Percentiles rank a stretch among this genome's conserved stretches.
These are phyloP conservation scores for Drosophila macrothrix DNA, from an alignment of 2,888 invertebrate genomes.

Conservation along the genomic window DNA sequence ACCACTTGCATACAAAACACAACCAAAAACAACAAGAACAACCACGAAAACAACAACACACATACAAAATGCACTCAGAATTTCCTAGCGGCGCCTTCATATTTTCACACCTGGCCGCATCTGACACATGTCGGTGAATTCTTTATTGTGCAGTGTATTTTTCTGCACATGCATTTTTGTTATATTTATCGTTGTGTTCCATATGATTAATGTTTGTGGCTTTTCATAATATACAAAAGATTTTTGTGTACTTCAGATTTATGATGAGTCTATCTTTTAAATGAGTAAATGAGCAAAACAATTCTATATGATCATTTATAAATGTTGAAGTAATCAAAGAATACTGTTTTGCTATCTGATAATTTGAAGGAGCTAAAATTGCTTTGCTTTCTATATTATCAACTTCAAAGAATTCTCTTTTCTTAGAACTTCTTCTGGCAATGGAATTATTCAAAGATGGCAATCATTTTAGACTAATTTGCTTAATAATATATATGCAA, in stretches of 20 bases:
- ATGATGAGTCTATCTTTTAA: neutral
- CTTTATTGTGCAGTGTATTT: slow-evolving; percentile 7
- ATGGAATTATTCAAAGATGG: neutral
- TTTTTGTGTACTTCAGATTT: neutral
- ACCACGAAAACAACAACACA: neutral
- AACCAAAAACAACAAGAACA: neutral
- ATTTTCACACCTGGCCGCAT: slow-evolving; percentile 49
- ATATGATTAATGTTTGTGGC: neutral
- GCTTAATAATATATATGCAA: no score
- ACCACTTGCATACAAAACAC: neutral
- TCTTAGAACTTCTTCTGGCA: neutral
- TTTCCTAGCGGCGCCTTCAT: slow-evolving; percentile 20
- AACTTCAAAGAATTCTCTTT: neutral
- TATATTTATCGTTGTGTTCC: neutral
- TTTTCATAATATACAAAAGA: neutral
- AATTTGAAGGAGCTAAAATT: neutral
- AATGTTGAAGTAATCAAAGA: neutral
- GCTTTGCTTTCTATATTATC: neutral
- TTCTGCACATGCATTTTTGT: neutral
- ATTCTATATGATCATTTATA: neutral
- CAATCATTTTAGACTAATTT: neutral
- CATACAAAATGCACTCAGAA: slow-evolving; percentile 20
- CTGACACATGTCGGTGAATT: slow-evolving; percentile 30
- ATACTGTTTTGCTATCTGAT: neutral
- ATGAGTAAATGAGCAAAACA: neutral